Base-by-base conservation (phyloP, 2,797 vertebrate species). In the Anolis apletophallus region DNA sequence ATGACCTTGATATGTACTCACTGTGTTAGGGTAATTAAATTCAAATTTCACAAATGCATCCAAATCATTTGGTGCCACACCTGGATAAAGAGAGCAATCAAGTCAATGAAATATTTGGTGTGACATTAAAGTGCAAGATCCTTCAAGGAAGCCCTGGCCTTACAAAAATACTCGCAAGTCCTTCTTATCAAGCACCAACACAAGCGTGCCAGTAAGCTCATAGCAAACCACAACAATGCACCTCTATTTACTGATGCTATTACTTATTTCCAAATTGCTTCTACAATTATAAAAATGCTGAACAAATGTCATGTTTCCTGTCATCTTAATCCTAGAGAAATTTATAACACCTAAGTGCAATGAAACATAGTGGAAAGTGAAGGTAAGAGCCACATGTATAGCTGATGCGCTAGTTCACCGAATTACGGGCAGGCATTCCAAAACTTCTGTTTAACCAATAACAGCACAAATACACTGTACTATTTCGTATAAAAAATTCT, bases 1-100 rank as follows among this genome's bases (percentile, higher is more conserved):
- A 88, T 78, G 81, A 57, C 64, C 78, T 88, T 72, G 0, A 84
- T 83, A 85, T 72, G 72, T 71, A 94, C 98, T 98, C 94, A 99
- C 99, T 92, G 96, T 86, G 88, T 97, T 99, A 0, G 99, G 99
- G 90, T 98, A 99, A 2, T 98, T 98, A 92, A 99, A 99, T 85
- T 99, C 98, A 94, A 98, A 99, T 95, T 98, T 98, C 74, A 99
- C 95, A 92, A 97, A 99, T 0, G 98, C 97, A 87, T 99, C 97
- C 91, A 99, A 94, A 90, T 99, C 98, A 73, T 97, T 97, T 0
- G 98, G 93, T 76, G 97, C 97, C 82, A 99, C 96, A 85, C 99
- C 99, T 99, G 89, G 80, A 82, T 32, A 75, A 92, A 88, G 94
- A 93, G 57, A 89, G 40, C 17, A 89, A 55, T 29, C 52, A 21